Evolutionary conservation across 2,888 invertebrate genomes (phyloP).

Genomic region (Empis stercorea): DNA sequence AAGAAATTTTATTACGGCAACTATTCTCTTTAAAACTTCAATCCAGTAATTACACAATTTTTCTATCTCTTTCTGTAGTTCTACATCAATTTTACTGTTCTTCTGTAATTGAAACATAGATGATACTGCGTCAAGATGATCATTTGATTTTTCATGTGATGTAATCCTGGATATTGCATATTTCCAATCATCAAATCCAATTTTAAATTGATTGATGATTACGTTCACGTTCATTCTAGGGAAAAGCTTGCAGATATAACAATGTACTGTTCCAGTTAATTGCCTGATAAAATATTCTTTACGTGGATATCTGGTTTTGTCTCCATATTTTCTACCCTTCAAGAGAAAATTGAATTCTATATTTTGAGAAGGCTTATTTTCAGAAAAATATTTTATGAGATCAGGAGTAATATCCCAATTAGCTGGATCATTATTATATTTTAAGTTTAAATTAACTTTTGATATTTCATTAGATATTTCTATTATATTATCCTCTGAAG

Average conservation of each 20-base stretch:
- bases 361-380: no score
- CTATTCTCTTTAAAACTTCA: background rate
- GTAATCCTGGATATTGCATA: background rate
- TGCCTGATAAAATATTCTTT: no score
- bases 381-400: no score
- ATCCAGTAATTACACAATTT: background rate
- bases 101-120: no score
- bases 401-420: no score
- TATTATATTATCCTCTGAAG: background rate
- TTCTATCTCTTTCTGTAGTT: background rate
- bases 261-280: background rate
- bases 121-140: no score
- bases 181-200: background rate
- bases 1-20: background rate
- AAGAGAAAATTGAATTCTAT: no score
- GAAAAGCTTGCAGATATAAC: background rate
- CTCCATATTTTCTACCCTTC: no score
- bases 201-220: background rate
- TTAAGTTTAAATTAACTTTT: no score
- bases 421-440: no score
- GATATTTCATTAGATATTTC: background rate
- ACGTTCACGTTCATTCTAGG: background rate
- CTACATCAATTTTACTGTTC: no score
- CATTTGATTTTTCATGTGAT: background rate
- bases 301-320: no score